Conservation (phyloP, 53 echinoderm and acorn worm genomes). For the Astropecten irregularis region DNA sequence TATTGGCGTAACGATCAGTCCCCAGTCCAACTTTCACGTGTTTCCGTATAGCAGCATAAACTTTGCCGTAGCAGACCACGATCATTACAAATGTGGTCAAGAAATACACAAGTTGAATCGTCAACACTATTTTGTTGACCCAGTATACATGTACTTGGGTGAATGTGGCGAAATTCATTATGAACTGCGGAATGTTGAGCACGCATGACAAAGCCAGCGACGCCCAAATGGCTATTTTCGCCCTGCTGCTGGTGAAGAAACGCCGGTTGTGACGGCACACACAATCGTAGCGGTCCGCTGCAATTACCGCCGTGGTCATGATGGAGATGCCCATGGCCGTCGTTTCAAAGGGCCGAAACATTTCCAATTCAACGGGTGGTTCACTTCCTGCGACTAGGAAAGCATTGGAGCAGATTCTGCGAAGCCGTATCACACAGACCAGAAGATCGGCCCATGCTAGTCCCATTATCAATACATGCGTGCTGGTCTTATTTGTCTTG, state of each 20-base stretch:
- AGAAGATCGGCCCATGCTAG: background rate
- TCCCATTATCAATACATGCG: slow-evolving; percentile 17
- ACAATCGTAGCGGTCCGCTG: slow-evolving; percentile 47
- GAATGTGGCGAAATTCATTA: too few relatives aligned
- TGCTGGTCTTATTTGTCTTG: slow-evolving; percentile 51
- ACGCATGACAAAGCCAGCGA: background rate
- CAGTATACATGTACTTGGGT: too few relatives aligned
- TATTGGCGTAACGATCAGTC: too few relatives aligned
- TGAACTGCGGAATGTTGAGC: background rate
- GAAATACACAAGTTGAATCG: background rate
- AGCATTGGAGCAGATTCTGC: background rate
- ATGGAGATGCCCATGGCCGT: background rate
- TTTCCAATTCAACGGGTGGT: too few relatives aligned
- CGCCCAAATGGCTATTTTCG: background rate
- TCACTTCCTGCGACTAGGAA: background rate
- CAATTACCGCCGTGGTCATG: background rate
- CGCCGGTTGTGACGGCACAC: slow-evolving; percentile 17
- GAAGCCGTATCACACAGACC: background rate
- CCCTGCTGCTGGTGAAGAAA: background rate
- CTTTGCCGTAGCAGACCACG: slow-evolving; percentile 17
- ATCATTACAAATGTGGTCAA: background rate
- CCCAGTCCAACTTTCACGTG: background rate
- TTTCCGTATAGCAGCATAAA: slow-evolving; percentile 5
- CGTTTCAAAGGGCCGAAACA: background rate
- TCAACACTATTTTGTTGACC: too few relatives aligned